Evolutionary conservation across 2,888 invertebrate genomes (phyloP).

Genomic region (Ichneumoninae sp.): DNA sequence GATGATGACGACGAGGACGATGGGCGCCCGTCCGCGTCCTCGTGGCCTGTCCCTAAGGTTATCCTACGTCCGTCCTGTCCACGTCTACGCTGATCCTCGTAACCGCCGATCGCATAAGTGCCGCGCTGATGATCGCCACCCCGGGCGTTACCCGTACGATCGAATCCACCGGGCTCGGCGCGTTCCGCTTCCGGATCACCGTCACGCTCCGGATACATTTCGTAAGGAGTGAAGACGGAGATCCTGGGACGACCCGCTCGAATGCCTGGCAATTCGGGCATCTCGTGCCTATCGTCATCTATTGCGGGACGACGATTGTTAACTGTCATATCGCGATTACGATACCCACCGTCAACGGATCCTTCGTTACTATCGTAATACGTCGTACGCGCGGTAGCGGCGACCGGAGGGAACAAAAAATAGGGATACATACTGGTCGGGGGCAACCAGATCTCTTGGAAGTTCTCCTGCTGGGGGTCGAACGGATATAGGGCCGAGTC

Average conservation of each 20-base stretch:
- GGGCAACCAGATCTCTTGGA: conserved; percentile 86
- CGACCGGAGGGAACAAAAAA: conserved; percentile 87
- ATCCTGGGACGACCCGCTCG: conserved; percentile 73
- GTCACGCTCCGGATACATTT: conserved; percentile 70
- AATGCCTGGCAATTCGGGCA: conserved; percentile 77
- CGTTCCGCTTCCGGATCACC: conserved; percentile 66
- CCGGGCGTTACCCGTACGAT: conserved; percentile 68
- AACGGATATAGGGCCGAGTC: conserved; percentile 86
- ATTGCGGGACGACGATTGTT: conserved; percentile 63
- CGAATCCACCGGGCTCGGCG: conserved; percentile 65
- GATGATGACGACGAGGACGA: conserved; percentile 53
- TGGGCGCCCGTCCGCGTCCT: conserved; percentile 48
- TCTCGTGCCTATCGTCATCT: conserved; percentile 71
- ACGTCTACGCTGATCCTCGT: conserved; percentile 69
- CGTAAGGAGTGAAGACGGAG: conserved; percentile 75
- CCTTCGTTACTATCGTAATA: conserved; percentile 77
- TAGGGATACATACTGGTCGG: conserved; percentile 86
- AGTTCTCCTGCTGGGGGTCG: conserved; percentile 86
- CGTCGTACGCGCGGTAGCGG: conserved; percentile 83
- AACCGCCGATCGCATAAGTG: conserved; percentile 66
- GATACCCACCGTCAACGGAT: conserved; percentile 71
- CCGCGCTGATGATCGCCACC: conserved; percentile 58
- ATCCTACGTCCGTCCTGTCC: conserved; percentile 63
- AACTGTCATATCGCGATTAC: conserved; percentile 68
- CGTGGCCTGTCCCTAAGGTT: conserved; percentile 61